These are phyloP conservation scores for Drosophila birchii DNA, from an alignment of 2,888 invertebrate genomes.

Conservation along the genomic window DNA sequence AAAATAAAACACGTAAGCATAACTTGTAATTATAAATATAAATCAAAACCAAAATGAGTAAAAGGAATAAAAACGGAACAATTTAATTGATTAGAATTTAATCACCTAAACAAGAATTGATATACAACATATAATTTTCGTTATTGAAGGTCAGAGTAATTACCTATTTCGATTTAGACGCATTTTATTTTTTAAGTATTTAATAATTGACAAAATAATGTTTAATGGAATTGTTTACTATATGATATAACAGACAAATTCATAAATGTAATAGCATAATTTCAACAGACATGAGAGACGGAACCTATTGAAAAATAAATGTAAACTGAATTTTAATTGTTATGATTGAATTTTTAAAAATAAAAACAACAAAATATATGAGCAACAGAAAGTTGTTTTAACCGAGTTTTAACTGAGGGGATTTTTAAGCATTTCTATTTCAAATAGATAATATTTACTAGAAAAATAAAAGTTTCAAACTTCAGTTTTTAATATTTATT, in stretches of 20 bases:
- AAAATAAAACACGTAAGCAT: conserved; percentile 20
- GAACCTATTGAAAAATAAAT: conserved; percentile 33
- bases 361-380: conserved; percentile 46
- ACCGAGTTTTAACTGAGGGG: neutral
- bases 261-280: conserved; percentile 66
- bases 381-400: conserved; percentile 17
- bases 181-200: conserved; percentile 79
- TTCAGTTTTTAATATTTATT: too few relatives aligned
- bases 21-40: conserved; percentile 29
- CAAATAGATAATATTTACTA: too few relatives aligned
- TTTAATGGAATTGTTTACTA: conserved; percentile 63
- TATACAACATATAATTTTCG: conserved; percentile 30
- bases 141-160: conserved; percentile 35
- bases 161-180: conserved; percentile 70
- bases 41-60: conserved; percentile 6
- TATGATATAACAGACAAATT: conserved; percentile 50
- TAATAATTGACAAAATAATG: conserved; percentile 59
- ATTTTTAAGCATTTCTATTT: too few relatives aligned
- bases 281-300: conserved; percentile 49
- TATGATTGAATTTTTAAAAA: conserved; percentile 75
- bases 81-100: conserved; percentile 62
- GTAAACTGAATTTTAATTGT: conserved; percentile 64
- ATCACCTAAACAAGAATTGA: conserved; percentile 43
- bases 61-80: conserved; percentile 23
- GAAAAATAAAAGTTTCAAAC: too few relatives aligned